These are phyloP conservation scores for Turritopsis rubra DNA, from an alignment of 30 jellyfish, hydroid and myxozoan species.

Conservation along the genomic window DNA sequence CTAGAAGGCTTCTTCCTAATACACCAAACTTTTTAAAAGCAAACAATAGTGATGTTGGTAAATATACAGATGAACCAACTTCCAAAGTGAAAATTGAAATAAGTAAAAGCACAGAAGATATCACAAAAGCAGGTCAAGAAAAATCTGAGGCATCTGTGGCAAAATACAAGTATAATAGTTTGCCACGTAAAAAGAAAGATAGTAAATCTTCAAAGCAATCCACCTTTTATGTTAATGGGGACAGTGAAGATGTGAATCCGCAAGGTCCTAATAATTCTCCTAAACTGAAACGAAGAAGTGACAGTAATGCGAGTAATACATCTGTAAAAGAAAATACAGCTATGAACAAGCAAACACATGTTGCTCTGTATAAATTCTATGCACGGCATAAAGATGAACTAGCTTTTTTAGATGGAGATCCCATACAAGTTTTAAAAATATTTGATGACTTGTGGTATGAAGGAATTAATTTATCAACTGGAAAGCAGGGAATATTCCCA, in stretches of 20 bases:
- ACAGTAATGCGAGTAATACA: not conserved
- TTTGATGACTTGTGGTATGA: conserved; percentile 84
- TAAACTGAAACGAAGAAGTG: not conserved
- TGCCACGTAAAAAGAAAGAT: conserved; percentile 44
- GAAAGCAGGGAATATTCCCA: conserved; percentile 79
- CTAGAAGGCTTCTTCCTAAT: not conserved
- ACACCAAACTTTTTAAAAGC: conserved; percentile 3
- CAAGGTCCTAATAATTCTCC: conserved; percentile 4
- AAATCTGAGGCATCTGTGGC: conserved; percentile 35
- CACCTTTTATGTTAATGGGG: conserved; percentile 8
- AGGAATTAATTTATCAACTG: conserved; percentile 70
- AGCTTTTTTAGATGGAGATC: conserved; percentile 70
- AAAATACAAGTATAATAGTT: conserved; percentile 50
- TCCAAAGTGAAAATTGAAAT: not conserved
- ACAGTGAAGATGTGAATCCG: not conserved
- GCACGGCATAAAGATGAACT: conserved; percentile 94
- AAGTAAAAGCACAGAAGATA: conserved; percentile 23
- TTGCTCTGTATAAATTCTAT: conserved; percentile 56
- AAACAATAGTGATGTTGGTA: not conserved
- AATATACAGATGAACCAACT: not conserved
- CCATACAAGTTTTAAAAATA: conserved; percentile 50
- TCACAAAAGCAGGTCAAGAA: not conserved
- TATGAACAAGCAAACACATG: conserved; percentile 63
- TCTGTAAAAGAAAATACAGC: not conserved
- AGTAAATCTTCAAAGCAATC: conserved; percentile 8